Percentiles rank a stretch among this genome's conserved stretches.
These are phyloP conservation scores for Papio anubis DNA, from an alignment of 2,113 vertebrate genomes.

Conservation along the genomic window DNA sequence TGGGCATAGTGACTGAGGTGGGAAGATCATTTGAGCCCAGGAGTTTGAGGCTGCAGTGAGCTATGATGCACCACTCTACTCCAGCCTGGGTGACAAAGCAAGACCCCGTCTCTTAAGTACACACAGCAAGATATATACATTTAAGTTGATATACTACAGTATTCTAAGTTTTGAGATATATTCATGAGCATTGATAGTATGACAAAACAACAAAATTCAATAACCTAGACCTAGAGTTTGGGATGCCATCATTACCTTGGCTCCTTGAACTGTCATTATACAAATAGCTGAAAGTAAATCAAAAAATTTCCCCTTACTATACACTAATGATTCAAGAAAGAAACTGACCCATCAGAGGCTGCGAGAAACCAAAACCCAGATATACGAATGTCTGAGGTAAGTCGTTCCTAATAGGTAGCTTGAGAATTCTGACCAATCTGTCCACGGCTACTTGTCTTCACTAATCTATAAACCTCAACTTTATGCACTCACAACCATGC, in stretches of 20 bases:
- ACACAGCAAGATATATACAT: neutral
- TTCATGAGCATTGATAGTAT: neutral
- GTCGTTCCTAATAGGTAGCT: neutral
- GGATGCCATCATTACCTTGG: neutral
- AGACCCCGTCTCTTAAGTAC: too few relatives aligned
- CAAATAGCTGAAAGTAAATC: neutral
- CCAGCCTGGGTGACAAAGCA: too few relatives aligned
- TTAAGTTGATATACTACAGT: neutral
- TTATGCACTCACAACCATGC: neutral
- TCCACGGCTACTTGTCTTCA: neutral
- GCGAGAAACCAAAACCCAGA: neutral
- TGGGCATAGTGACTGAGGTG: too few relatives aligned
- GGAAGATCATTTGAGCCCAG: too few relatives aligned
- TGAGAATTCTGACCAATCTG: neutral
- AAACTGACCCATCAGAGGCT: neutral
- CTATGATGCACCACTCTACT: too few relatives aligned
- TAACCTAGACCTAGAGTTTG: neutral
- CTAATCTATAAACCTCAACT: neutral
- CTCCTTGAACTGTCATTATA: neutral
- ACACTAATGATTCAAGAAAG: neutral
- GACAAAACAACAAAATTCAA: constrained; percentile 12
- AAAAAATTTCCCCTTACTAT: neutral
- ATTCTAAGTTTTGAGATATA: constrained; percentile 24
- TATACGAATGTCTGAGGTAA: neutral
- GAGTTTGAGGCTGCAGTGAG: too few relatives aligned